phyloP scores from a whole-genome alignment of 2,888 invertebrate genomes.

The Parnassius apollo region DNA sequence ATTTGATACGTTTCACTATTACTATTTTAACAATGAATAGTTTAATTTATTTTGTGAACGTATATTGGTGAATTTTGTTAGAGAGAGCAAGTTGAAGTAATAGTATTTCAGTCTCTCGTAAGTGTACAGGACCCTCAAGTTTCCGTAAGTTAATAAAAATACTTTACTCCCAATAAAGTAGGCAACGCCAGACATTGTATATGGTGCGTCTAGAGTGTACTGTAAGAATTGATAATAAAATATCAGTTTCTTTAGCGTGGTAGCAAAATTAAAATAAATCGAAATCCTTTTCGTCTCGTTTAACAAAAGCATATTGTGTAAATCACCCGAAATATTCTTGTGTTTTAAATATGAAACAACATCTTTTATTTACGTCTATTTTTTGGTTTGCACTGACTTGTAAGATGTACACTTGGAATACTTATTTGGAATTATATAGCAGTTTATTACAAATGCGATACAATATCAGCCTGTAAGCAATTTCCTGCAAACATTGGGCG shows the following conservation, averaged over 20 bases:
- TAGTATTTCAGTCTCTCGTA: background rate
- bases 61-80: too few species aligned
- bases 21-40: too few species aligned
- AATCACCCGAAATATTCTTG: slow-evolving; percentile 5
- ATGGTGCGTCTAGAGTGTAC: slow-evolving; percentile 5
- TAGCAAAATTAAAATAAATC: slow-evolving; percentile 19
- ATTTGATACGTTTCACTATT: too few species aligned
- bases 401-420: too few species aligned
- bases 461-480: too few species aligned
- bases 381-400: too few species aligned
- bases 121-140: background rate
- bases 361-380: too few species aligned
- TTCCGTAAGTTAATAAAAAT: slow-evolving; percentile 4
- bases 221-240: slow-evolving; percentile 19
- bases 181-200: background rate
- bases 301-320: slow-evolving; percentile 4
- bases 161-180: slow-evolving; percentile 6
- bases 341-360: too few species aligned
- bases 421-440: too few species aligned
- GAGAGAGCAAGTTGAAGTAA: slow-evolving; percentile 4
- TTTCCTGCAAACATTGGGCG: too few species aligned
- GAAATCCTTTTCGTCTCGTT: slow-evolving; percentile 8
- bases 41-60: too few species aligned
- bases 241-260: slow-evolving; percentile 16
- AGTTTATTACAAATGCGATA: too few species aligned